Evolutionary conservation across 2,888 invertebrate species (phyloP), one percentile per base, ranked within the genome.

Genomic region (Allacma fusca): DNA sequence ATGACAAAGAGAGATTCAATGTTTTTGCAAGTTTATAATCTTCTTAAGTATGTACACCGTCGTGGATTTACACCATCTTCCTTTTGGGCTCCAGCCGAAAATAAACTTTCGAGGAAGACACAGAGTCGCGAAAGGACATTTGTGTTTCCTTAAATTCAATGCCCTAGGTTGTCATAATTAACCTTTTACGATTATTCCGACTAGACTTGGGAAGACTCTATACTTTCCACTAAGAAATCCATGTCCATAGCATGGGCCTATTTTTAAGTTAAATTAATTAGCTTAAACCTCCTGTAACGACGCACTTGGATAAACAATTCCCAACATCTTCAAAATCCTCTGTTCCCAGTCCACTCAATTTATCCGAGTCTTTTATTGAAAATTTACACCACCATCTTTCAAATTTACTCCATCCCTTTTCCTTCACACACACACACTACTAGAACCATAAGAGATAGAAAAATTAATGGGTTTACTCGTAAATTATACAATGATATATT

Each of bases 1-100:
- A 76, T 76, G 57, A 76, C 76, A 76, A 76, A 76, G 76, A 68
- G 57, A 68, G 29, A 59, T 57, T 44, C 50, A 68, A 76, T 76
- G 76, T 76, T 68, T 76, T 76, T 70, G 57, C 76, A 62, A 64
- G 64, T 74, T 64, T 74, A 28, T 40, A 64, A 64, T 73, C 73
- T 74, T 74, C 73, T 62, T 26, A 62, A 62, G 62, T 62, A 62
- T 62, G 62, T 62, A 62, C 62, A 62, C 7, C 62, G 2, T 62
- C 7, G 62, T 24, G 62, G 62, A 62, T 62, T 62, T 62, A 62
- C 62, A 62, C 62, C n/a, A 62, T 26, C 26, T 62, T 24, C 62
- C 16, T 62, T 26, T 26, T 62, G 23, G 9, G 24, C 24, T 9
- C 1, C 7, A 24, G 12, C 2, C 62, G 4, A 62, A 62, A 62